Base-by-base conservation (phyloP, 2,797 vertebrate species). In the Nyctibius grandis region DNA sequence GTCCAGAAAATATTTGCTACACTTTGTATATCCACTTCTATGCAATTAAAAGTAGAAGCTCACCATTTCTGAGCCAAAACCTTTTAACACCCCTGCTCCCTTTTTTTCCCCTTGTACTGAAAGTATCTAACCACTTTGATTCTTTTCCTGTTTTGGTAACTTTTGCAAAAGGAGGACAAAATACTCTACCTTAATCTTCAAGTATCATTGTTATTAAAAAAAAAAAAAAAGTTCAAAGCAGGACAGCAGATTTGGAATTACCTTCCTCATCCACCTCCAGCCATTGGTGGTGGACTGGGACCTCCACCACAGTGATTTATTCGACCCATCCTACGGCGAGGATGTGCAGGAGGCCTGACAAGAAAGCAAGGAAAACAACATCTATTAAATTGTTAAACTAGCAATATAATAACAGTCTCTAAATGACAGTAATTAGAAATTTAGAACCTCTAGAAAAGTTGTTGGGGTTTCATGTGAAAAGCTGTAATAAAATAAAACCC, bases 261-360 rank as follows among this genome's bases (percentile, higher is more conserved):
- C 99, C 99, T 99, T 99, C 99, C 99, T 99, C 99, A 99, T 99
- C 99, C 99, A 96, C 99, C 99, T 94, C 99, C 99, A 68, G 98
- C 99, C 99, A 99, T 99, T 48, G 99, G 99, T 89, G 99, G 99
- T 86, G 99, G 97, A 65, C 40, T 98, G 45, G 99, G 99, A n/a
- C 99, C 99, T 45, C 95, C 97, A 28, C 72, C 98, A 82, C 98
- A 98, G 11, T 99, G 98, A 94, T 97, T 98, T 98, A 99, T 98
- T 95, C 98, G 98, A 87, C 99, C 99, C 98, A 99, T 99, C 81
- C 98, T 98, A 60, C 98, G 98, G 8, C 98, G 98, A 92, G 99
- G 99, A n/a, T 98, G 98, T 88, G 99, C 98, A 61, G 99, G 99
- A 80, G 99, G 99, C 75, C 99, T 99, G 95, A 76, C 86, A 54